Evolutionary conservation across 1,140 invertebrate genomes (phyloP).

Genomic region (Goniozus legneri): DNA sequence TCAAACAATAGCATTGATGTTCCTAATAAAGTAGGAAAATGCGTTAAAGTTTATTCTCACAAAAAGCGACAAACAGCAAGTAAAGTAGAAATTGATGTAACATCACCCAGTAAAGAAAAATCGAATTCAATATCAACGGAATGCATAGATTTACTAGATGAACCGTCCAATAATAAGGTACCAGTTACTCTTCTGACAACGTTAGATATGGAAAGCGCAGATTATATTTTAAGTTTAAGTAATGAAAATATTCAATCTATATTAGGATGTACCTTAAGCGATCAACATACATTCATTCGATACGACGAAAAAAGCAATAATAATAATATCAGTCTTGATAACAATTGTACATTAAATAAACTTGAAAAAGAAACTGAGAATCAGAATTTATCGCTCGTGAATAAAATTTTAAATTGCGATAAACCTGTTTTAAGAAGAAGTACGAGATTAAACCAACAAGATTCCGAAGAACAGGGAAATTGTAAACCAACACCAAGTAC

Average conservation of each 20-base stretch:
- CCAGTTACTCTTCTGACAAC: constrained; percentile 38
- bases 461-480: constrained; percentile 32
- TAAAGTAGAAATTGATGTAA: constrained; percentile 21
- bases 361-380: constrained; percentile 17
- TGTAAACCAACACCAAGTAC: constrained; percentile 14
- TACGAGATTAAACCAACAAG: constrained; percentile 42
- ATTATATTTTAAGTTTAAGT: constrained; percentile 41
- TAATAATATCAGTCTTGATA: neutral
- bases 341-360: constrained; percentile 2
- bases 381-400: constrained; percentile 28
- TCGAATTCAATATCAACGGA: constrained; percentile 30
- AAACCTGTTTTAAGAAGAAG: constrained; percentile 43
- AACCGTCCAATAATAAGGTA: constrained; percentile 33
- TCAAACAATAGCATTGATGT: constrained; percentile 28
- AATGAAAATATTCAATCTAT: constrained; percentile 39
- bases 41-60: constrained; percentile 44
- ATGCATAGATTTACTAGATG: constrained; percentile 43
- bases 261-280: constrained; percentile 25
- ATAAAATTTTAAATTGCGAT: constrained; percentile 17
- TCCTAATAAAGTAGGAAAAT: constrained; percentile 39
- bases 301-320: constrained; percentile 3
- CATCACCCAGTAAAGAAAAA: constrained; percentile 23
- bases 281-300: constrained; percentile 16
- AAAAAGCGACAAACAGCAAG: constrained; percentile 36
- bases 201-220: constrained; percentile 40